Percentiles rank a stretch among this genome's conserved stretches.
Conservation (phyloP, 2,797 vertebrate genomes). For the Coreius guichenoti region DNA sequence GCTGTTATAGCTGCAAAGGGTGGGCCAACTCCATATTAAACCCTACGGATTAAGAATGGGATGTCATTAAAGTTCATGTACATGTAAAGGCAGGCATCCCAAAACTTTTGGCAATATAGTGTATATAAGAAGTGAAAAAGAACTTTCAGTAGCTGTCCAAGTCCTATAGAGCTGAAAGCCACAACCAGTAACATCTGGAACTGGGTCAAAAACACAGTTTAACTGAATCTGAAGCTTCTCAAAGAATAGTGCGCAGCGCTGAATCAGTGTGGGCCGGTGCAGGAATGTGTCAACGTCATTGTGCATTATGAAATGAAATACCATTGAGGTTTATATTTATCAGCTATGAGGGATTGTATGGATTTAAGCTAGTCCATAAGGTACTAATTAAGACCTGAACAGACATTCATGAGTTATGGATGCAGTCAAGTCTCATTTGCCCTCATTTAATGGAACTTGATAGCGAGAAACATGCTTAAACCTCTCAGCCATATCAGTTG, state of each 20-base stretch:
- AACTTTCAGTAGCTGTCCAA: neutral
- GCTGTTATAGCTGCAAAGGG: no score
- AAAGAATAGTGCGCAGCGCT: neutral
- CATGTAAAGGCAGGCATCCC: no score
- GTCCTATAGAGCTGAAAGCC: neutral
- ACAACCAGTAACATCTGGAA: neutral
- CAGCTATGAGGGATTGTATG: neutral
- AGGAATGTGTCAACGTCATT: neutral
- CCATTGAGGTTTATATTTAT: constrained; percentile 2
- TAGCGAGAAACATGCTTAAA: neutral
- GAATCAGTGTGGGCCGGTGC: neutral
- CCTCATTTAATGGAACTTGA: neutral
- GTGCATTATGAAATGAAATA: neutral
- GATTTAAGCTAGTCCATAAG: neutral
- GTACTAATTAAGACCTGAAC: neutral
- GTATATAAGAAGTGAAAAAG: neutral
- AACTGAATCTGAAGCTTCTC: neutral
- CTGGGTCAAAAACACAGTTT: neutral
- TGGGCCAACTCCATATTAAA: no score
- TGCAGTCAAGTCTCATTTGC: neutral
- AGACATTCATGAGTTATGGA: neutral
- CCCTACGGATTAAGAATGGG: no score
- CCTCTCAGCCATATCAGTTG: neutral
- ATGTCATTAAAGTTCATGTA: no score
- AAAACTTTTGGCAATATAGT: no score